Base-by-base conservation (phyloP, 2,888 invertebrate species). In the Zaprionus lineosus region DNA sequence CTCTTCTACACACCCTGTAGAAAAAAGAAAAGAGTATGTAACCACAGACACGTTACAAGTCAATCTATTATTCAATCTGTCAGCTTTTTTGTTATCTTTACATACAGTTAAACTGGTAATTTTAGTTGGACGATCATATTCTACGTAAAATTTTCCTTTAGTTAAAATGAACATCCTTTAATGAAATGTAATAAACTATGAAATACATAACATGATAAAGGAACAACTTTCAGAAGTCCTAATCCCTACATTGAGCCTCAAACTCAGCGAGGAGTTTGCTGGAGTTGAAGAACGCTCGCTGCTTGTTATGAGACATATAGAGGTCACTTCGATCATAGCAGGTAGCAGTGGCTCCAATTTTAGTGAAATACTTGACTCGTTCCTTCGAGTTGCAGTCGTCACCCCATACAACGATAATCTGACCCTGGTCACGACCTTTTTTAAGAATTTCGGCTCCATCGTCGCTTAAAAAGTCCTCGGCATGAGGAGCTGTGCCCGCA, bases 331-430 rank as follows among this genome's bases (percentile, higher is more conserved):
- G 96, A 90, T 99, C 99, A 88, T 97, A 98, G 86, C 99, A 98
- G 46, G 98, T 95, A 33, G 97, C 99, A 82, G 99, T 97, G 19
- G 99, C 92, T 4, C 98, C 98, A 71, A 97, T 92, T 52, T 94
- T 92, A 86, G 97, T 97, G 48, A 99, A 93, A 86, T 94, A 94
- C 82, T 94, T 93, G 41, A 98, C 96, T 1, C 95, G 96, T 44
- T 93, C 93, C 65, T 93, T 94, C 87, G 96, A 95, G 82, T 97
- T 97, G 87, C 97, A 96, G 84, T 98, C 97, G 76, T 98, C 98
- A 7, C 99, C 99, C 98, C 98, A 99, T 81, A 97, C 96, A 90
- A 99, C 98, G 51, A 97, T 93, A 3, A 98, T 94, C 51, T 98
- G 92, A 4, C 95, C 95, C 6, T 94, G 92, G 71, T 95, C 93